phyloP scores from a whole-genome alignment of 2,113 vertebrate species.

The Panthera tigris region DNA sequence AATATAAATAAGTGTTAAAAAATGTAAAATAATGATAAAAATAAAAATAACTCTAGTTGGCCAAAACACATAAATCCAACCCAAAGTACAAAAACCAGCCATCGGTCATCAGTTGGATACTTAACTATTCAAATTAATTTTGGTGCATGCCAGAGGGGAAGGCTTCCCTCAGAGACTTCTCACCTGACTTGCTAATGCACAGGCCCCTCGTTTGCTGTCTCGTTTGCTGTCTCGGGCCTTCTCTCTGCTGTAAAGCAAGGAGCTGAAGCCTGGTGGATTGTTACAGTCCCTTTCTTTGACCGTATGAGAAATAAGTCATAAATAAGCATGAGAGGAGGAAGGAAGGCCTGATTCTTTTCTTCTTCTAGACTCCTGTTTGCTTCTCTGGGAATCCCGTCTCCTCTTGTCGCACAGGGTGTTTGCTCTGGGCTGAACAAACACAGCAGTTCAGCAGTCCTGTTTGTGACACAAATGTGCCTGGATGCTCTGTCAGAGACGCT shows the following conservation, averaged over 20 bases:
- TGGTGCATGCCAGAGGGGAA: fast-evolving
- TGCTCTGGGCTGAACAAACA: neutral
- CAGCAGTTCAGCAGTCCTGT: neutral
- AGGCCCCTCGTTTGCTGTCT: no score
- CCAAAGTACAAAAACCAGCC: no score
- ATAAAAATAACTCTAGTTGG: neutral
- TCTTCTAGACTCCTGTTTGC: neutral
- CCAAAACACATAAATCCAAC: neutral
- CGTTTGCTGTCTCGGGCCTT: neutral
- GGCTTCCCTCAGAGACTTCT: neutral
- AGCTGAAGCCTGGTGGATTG: neutral
- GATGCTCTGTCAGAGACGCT: neutral
- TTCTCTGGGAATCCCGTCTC: neutral
- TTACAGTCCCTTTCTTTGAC: neutral
- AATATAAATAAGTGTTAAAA: no score
- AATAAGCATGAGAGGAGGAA: neutral
- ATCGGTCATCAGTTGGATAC: neutral
- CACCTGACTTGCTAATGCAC: fast-evolving
- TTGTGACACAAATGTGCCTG: neutral
- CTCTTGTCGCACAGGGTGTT: neutral
- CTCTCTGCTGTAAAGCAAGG: neutral
- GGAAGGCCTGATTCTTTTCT: no score
- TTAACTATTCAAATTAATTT: fast-evolving
- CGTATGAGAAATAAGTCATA: neutral
- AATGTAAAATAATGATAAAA: no score